These are phyloP conservation scores for Sandelia bainsii DNA, from an alignment of 2,797 vertebrate genomes.

Conservation along the genomic window DNA sequence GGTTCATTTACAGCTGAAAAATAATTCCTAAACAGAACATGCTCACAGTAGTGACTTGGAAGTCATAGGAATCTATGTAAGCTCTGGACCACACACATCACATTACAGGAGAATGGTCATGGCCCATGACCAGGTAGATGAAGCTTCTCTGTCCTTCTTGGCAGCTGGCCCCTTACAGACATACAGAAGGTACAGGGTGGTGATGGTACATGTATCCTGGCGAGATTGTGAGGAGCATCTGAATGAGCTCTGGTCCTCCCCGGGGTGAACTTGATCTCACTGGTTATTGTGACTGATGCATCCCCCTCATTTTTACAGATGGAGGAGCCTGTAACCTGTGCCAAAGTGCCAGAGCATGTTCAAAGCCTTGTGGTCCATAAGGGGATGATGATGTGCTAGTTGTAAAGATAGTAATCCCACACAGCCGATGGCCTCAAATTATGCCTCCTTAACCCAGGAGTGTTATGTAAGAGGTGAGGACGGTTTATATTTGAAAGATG, in stretches of 20 bases:
- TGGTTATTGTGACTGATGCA: constrained; percentile 34
- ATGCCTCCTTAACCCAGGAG: not conserved
- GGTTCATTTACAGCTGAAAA: constrained; percentile 3
- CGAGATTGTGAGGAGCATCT: constrained; percentile 55
- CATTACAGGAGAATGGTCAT: constrained; percentile 10
- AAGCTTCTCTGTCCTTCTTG: constrained; percentile 24
- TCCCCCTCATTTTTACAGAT: constrained; percentile 46
- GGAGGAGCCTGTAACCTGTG: constrained; percentile 25
- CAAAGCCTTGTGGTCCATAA: constrained; percentile 24
- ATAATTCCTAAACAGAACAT: not conserved
- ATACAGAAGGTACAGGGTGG: constrained; percentile 42
- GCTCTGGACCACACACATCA: constrained; percentile 5
- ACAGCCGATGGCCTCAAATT: constrained; percentile 9
- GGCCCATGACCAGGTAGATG: not conserved
- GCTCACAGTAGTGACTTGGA: not conserved
- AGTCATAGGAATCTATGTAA: not conserved
- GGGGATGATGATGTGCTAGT: constrained; percentile 9
- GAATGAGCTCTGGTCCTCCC: constrained; percentile 49
- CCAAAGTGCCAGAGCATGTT: constrained; percentile 39
- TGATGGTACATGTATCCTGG: constrained; percentile 53
- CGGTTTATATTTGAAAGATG: constrained; percentile 7
- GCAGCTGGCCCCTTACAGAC: constrained; percentile 21
- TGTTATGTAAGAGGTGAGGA: constrained; percentile 13
- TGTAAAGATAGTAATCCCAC: constrained; percentile 17
- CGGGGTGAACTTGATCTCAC: constrained; percentile 37